Evolutionary conservation across 1,140 invertebrate genomes (phyloP).

Genomic region (Pseudomyrmex pallidus): DNA sequence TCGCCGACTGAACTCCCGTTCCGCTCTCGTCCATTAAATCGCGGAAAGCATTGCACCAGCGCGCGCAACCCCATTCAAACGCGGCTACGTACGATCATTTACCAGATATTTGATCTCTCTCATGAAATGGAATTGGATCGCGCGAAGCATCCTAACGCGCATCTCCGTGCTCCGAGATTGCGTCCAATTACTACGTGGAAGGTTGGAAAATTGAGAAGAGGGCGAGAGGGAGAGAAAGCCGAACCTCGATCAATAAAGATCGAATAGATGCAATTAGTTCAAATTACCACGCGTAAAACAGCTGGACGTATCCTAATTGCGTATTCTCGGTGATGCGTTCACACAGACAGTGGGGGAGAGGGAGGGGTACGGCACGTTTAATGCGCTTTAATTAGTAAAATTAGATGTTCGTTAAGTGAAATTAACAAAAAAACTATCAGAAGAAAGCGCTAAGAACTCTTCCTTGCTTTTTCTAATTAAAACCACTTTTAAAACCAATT

Average conservation of each 20-base stretch:
- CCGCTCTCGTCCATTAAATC: slow-evolving; percentile 66
- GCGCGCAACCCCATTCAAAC: slow-evolving; percentile 74
- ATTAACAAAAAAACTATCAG: no score
- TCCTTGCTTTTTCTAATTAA: no score
- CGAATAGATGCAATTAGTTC: neutral
- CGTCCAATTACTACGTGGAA: neutral
- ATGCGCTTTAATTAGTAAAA: slow-evolving; percentile 41
- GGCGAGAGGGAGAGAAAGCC: neutral
- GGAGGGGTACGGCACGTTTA: neutral
- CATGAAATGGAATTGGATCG: slow-evolving; percentile 36
- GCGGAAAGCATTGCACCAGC: slow-evolving; percentile 70
- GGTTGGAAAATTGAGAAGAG: neutral
- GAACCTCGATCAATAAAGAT: slow-evolving; percentile 17
- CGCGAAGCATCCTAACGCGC: neutral
- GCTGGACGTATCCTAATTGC: slow-evolving; percentile 45
- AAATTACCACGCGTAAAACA: slow-evolving; percentile 40
- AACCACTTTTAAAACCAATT: no score
- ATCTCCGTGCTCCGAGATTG: neutral
- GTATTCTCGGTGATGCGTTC: slow-evolving; percentile 34
- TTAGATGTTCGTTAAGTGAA: neutral
- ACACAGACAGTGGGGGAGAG: neutral
- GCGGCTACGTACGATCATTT: neutral
- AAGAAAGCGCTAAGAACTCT: no score
- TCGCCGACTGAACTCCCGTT: slow-evolving; percentile 71
- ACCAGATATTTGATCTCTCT: slow-evolving; percentile 37